These are phyloP conservation scores for Drosophila ironensis DNA, from an alignment of 1,140 invertebrate species.

Conservation along the genomic window DNA sequence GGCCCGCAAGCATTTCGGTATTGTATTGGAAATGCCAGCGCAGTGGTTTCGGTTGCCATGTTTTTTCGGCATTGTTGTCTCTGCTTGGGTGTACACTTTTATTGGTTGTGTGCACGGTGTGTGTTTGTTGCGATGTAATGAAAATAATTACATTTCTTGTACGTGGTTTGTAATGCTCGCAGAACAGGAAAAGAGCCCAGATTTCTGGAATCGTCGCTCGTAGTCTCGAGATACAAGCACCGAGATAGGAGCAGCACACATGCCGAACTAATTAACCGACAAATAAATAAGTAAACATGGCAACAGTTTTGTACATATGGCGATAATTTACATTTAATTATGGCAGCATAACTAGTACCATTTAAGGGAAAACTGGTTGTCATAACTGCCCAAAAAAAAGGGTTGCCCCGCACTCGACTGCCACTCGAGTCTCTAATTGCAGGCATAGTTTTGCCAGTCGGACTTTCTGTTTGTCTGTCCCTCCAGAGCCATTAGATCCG, in stretches of 20 bases:
- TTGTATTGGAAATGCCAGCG: conserved; percentile 36
- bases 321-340: conserved; percentile 72
- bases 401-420: conserved; percentile 21
- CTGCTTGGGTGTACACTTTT: conserved; percentile 21
- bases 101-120: conserved; percentile 5
- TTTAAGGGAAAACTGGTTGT: conserved; percentile 26
- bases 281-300: conserved; percentile 61
- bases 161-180: conserved; percentile 43
- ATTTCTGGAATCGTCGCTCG: conserved; percentile 10
- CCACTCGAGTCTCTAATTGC: conserved; percentile 36
- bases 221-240: not conserved
- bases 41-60: conserved; percentile 10
- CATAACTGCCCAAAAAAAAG: conserved; percentile 44
- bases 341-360: conserved; percentile 40
- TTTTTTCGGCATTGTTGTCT: conserved; percentile 20
- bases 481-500: conserved; percentile 30
- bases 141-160: conserved; percentile 73
- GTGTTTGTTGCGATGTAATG: conserved; percentile 44
- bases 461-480: conserved; percentile 8
- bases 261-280: conserved; percentile 48
- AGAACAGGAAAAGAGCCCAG: conserved; percentile 25
- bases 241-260: not conserved
- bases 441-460: conserved; percentile 17
- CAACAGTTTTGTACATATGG: conserved; percentile 54
- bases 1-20: not conserved